Evolutionary conservation across 2,113 vertebrate species (phyloP), one percentile per base, ranked within the genome.

Genomic region (Myiozetetes cayanensis): DNA sequence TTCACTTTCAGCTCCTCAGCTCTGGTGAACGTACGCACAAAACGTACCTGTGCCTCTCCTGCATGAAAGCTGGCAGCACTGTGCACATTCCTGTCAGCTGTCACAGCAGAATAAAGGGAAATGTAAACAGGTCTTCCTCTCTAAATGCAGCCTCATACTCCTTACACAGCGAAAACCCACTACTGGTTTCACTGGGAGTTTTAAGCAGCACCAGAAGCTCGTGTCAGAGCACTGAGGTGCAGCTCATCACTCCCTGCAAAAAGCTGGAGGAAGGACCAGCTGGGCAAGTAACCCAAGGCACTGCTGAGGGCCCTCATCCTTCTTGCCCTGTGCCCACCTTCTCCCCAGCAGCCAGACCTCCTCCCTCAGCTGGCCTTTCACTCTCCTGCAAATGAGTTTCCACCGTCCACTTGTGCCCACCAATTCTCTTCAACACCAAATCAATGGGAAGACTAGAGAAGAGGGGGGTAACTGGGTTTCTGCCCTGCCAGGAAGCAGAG

Each of bases 1-100:
- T 98, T 98, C 91, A 96, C 98, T 98, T 98, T 98, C 97, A 97
- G 98, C 98, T 98, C 98, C 95, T 95, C 97, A 77, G 98, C 81
- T 77, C 97, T 93, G 97, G 97, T 95, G 97, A 97, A 83, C 41
- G 75, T 85, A 93, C 94, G 96, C 89, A 68, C 98, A 97, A 96
- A 97, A 97, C 94, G 85, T 96, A 95, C 97, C 96, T 98, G 98
- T 97, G 97, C 94, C 96, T 97, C 97, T 97, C 94, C 92, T 33
- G 49, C 97, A 96, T 94, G 95, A 98, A 97, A 97, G 96, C 97
- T 98, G 98, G 96, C 97, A 89, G 95, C 83, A 67, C 97, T 81
- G 96, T 78, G 86, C 96, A 94, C 96, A 67, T 92, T 95, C 92
- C 84, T 52, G 76, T 96, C 96, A 87, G 95, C 71, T 91, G 87